Evolutionary conservation across 2,888 invertebrate species (phyloP), one percentile per base, ranked within the genome.

Genomic region (Nephrocerus scutellatus): DNA sequence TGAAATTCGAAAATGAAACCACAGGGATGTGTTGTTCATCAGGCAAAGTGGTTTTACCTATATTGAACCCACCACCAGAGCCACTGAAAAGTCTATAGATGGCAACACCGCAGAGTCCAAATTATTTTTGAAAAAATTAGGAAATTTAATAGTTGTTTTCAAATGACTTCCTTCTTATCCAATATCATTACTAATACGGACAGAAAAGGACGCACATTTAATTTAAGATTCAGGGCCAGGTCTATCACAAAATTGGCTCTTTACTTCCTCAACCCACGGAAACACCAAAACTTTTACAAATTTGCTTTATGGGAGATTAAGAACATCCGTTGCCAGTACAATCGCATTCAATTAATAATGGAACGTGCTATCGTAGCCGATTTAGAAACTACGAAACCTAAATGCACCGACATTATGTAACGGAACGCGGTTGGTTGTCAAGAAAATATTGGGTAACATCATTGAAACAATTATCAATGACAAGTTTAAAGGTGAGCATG

Each of bases 331-430:
- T 9, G 12, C 26, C 26, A 26, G 26, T 26, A 26, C 26, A 26
- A 10, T 26, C 26, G n/a, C n/a, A n/a, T n/a, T n/a, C n/a, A n/a
- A n/a, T n/a, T n/a, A n/a, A n/a, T n/a, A n/a, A n/a, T n/a, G 14
- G 26, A 26, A 26, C 26, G n/a, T 26, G 26, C 26, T 26, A 26
- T 26, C 26, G 26, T 26, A 26, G n/a, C n/a, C n/a, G n/a, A n/a
- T n/a, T n/a, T n/a, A n/a, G n/a, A n/a, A n/a, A n/a, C n/a, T n/a
- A n/a, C n/a, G n/a, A n/a, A n/a, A n/a, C n/a, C n/a, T n/a, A n/a
- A n/a, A n/a, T n/a, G n/a, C n/a, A n/a, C n/a, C n/a, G n/a, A n/a
- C n/a, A n/a, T n/a, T n/a, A n/a, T n/a, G n/a, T n/a, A n/a, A n/a
- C n/a, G n/a, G n/a, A n/a, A n/a, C n/a, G n/a, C n/a, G n/a, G n/a